phyloP scores from a whole-genome alignment of 2,113 vertebrate species.

The Periophthalmodon schlosseri region DNA sequence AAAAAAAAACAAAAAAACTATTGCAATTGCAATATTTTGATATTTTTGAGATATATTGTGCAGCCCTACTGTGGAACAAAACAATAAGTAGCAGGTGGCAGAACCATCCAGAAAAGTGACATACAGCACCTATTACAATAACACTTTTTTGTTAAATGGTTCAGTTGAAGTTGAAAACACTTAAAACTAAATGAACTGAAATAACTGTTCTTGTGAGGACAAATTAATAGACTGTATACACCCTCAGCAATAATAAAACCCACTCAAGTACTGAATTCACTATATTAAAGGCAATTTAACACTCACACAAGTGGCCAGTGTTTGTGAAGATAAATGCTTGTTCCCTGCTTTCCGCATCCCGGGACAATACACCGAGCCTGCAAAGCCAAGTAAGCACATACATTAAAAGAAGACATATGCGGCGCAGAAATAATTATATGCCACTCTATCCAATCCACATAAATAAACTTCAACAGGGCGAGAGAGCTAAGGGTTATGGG shows the following conservation, averaged over 20 bases:
- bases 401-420: conserved; percentile 75
- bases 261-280: conserved; percentile 43
- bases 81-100: no score
- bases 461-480: conserved; percentile 73
- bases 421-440: conserved; percentile 71
- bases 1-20: no score
- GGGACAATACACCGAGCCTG: conserved; percentile 58
- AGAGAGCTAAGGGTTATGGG: conserved; percentile 66
- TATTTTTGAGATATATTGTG: no score
- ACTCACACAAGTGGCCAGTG: conserved; percentile 41
- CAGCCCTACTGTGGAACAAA: no score
- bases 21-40: no score
- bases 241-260: conserved; percentile 46
- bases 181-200: conserved; percentile 28
- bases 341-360: conserved; percentile 43
- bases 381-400: conserved; percentile 69
- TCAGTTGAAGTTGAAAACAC: not conserved
- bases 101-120: no score
- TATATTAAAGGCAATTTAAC: conserved; percentile 58
- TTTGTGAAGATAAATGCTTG: conserved; percentile 63
- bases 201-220: conserved; percentile 34
- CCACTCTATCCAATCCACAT: conserved; percentile 79
- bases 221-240: conserved; percentile 64
- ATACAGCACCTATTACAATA: not conserved
- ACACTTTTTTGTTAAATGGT: not conserved